phyloP scores from a whole-genome alignment of 2,113 vertebrate species.

The Tenrec ecaudatus region DNA sequence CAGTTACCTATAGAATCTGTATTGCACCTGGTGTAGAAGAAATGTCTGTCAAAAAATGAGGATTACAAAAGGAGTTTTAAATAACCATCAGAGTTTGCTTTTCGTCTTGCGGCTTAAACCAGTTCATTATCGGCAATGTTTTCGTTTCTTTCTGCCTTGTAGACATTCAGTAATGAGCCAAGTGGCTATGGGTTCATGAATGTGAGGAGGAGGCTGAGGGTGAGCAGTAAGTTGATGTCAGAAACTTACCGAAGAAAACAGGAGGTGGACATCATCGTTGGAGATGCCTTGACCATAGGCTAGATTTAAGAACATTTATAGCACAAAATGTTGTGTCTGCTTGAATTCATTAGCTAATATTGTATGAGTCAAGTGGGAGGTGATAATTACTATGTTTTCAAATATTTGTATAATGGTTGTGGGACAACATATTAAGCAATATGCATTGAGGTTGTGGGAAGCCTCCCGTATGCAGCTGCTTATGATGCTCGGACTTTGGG shows the following conservation, averaged over 20 bases:
- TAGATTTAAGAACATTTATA: not conserved
- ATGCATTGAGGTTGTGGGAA: not conserved
- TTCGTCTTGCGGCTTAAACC: not conserved
- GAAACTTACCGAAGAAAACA: not conserved
- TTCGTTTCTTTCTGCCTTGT: not conserved
- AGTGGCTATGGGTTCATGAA: not conserved
- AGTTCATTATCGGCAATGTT: not conserved
- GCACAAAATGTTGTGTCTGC: not conserved
- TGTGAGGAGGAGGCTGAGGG: too few species aligned
- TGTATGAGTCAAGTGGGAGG: not conserved
- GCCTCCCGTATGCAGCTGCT: not conserved
- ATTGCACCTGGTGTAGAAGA: not conserved
- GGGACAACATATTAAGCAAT: not conserved
- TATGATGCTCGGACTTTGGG: not conserved
- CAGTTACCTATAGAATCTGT: not conserved
- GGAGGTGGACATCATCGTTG: not conserved
- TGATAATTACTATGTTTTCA: not conserved
- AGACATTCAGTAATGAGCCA: not conserved
- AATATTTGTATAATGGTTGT: not conserved
- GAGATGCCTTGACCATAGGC: not conserved
- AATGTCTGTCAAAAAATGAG: not conserved
- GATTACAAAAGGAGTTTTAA: not conserved
- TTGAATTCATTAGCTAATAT: not conserved
- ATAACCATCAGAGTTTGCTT: not conserved
- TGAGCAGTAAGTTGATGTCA: not conserved